Conservation (phyloP, 23 tunicate genomes). For the Halocynthia aurantium region DNA sequence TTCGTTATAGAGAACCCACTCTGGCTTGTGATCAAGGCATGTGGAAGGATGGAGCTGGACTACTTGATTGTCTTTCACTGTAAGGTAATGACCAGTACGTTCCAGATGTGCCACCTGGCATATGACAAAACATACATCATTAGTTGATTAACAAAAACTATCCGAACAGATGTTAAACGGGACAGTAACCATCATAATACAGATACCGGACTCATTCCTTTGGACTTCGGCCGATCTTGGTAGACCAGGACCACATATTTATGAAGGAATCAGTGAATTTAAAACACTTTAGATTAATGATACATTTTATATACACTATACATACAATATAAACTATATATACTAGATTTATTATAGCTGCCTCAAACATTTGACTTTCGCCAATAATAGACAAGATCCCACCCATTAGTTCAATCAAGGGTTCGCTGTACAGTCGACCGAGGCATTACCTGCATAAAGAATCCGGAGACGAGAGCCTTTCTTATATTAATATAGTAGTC, state of each 20-base stretch:
- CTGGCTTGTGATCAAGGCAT: slow-evolving; percentile 99
- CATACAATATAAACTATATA: too few species aligned
- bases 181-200: too few species aligned
- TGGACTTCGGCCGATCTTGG: too few species aligned
- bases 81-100: slow-evolving; percentile 91
- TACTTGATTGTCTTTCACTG: slow-evolving; percentile 95
- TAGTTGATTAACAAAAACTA: background rate
- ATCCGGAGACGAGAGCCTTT: slow-evolving; percentile 92
- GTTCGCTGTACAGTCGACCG: background rate
- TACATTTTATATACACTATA: too few species aligned
- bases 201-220: too few species aligned
- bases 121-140: background rate
- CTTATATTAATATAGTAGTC: slow-evolving; percentile 92
- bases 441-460: slow-evolving; percentile 83
- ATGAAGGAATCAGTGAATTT: too few species aligned
- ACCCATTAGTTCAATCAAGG: background rate
- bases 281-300: too few species aligned
- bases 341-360: too few species aligned
- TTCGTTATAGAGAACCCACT: slow-evolving; percentile 96
- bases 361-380: too few species aligned
- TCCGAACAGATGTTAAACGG: too few species aligned
- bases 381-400: too few species aligned
- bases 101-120: slow-evolving; percentile 83
- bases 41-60: slow-evolving; percentile 98
- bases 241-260: too few species aligned